Evolutionary conservation across 2,888 invertebrate genomes (phyloP), one percentile per base, ranked within the genome.

Genomic region (Ecliptopera silaceata): DNA sequence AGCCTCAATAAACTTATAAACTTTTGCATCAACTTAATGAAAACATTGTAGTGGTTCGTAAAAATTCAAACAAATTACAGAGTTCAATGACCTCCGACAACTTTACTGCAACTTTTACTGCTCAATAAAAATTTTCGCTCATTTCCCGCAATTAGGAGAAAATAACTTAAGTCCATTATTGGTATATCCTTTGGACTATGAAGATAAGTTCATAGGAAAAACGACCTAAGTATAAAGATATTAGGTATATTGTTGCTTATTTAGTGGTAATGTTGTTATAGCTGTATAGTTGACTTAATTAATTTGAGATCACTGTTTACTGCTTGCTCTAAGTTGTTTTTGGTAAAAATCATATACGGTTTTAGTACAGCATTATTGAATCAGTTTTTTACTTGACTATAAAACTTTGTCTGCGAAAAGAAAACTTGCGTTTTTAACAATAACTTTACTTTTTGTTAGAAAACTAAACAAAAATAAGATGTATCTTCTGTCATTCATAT

Each of bases 61-160:
- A 79, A 80, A 74, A 70, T 66, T 68, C 66, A 64, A 72, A 71
- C 72, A 78, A 80, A 80, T 81, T 79, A 78, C 75, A 58, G 70
- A 74, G 83, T 74, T 74, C 83, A 79, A 75, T 76, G 84, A 86
- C 82, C 85, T 75, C 74, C 47, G 65, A 67, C 71, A 69, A 75
- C 78, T 83, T 88, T 85, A 86, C 84, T 82, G 74, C 71, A 66
- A 71, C 71, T 81, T 86, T 87, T 86, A 88, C 77, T 69, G 74
- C 73, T 66, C 77, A 67, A 85, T 88, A 86, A 87, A 86, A 86
- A 80, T 72, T 80, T 84, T 82, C 80, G 79, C 78, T 80, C 79
- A 81, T 84, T 86, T 82, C 79, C 79, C 69, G 73, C 82, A 83
- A 82, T 85, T 85, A 82, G 78, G 74, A 65, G 71, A 64, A 71